Evolutionary conservation across 37 sponge, comb jelly and placozoan species (phyloP), one percentile per base, ranked within the genome.

Genomic region (Axinella damicornis): DNA sequence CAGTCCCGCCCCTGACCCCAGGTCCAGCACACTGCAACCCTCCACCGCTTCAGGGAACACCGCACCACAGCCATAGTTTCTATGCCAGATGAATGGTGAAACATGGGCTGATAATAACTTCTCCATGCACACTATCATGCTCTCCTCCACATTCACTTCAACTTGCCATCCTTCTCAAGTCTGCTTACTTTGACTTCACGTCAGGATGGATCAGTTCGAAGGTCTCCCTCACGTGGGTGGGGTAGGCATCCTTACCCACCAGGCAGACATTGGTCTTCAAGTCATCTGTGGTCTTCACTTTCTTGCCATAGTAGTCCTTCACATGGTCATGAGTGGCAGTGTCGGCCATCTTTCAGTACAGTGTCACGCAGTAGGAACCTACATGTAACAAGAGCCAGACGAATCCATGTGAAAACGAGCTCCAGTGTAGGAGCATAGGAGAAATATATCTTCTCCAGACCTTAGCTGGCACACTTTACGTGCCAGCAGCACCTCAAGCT

Each of bases 11-110:
- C 95, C 95, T 55, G 87, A 85, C 28, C 95, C 95, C 33, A 95
- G 86, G 70, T 95, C 95, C 57, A 95, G 39, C 25, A 95, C 79
- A 28, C 75, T 85, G 40, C 87, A 85, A 5, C 87, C 90, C 25
- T 78, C 67, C 38, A 95, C 83, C 14, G 65, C 81, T 28, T 91
- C 89, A 17, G 95, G 95, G 62, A 91, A 84, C 25, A 90, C 90
- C 17, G 85, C 85, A 36, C 95, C 95, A 82, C 95, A 95, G 30
- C 95, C 95, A 75, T 91, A 95, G 81, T 95, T 92, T 71, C 95
- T 87, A 60, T 5, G 82, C 0, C 69, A 25, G 19, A 28, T 59
- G 46, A 4, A 46, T 46, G 9, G 46, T 21, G 12, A 53, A 5
- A 24, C 0, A 24, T 30, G 52, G 17, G 32, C 32, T n/a, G 14